Conservation (phyloP, 2,888 invertebrate genomes). For the Serrognathus titanus region DNA sequence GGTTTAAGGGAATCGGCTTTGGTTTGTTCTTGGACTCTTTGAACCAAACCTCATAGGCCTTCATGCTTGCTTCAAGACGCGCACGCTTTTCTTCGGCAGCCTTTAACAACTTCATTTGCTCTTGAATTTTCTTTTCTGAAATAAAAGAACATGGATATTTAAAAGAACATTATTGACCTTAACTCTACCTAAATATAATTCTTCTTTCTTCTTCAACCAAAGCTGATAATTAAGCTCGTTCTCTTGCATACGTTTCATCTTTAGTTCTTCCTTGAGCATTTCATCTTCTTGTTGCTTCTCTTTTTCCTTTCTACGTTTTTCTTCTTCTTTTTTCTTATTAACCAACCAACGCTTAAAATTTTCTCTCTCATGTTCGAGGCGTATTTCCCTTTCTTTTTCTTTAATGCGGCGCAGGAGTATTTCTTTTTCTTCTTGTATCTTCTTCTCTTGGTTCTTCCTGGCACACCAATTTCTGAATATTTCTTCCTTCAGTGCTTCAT, state of each 20-base stretch:
- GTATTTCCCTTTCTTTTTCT: constrained; percentile 42
- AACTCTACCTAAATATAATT: constrained; percentile 54
- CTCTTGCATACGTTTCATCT: constrained; percentile 38
- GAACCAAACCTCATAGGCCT: constrained; percentile 62
- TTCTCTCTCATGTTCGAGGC: constrained; percentile 44
- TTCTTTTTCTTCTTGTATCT: constrained; percentile 33
- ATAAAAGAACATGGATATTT: background rate
- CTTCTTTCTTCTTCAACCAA: constrained; percentile 60
- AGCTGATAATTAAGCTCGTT: constrained; percentile 37
- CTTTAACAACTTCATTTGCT: constrained; percentile 47
- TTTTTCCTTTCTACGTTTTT: constrained; percentile 46
- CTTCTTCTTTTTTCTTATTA: constrained; percentile 39
- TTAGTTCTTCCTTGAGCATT: constrained; percentile 35
- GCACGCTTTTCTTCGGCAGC: constrained; percentile 54
- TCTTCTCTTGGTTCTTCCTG: constrained; percentile 40
- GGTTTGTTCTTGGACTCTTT: constrained; percentile 60
- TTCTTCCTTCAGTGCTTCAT: constrained; percentile 50
- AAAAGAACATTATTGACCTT: background rate
- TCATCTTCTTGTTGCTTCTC: constrained; percentile 40
- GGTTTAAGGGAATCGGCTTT: constrained; percentile 60
- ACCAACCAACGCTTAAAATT: constrained; percentile 47
- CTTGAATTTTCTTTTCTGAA: constrained; percentile 40
- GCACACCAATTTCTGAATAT: constrained; percentile 56
- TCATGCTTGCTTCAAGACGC: constrained; percentile 54
- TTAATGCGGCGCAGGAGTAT: constrained; percentile 37